Conservation (phyloP, 2,797 vertebrate genomes). For the Florisuga fusca region DNA sequence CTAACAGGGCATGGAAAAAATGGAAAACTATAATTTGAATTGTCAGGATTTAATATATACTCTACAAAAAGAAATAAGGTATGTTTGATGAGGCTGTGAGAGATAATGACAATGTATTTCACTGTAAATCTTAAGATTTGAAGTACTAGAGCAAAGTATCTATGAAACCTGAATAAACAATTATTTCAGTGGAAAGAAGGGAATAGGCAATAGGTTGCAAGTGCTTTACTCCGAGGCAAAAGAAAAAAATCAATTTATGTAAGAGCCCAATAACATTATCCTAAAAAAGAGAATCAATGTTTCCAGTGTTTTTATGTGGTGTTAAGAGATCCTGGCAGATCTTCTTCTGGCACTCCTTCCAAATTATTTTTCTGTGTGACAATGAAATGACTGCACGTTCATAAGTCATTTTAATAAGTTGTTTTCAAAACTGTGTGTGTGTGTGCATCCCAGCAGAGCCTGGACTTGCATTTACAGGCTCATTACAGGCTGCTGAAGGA, state of each 20-base stretch:
- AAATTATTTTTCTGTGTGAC: constrained; percentile 38
- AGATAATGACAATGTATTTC: constrained; percentile 57
- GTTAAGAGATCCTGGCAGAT: neutral
- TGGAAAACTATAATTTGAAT: constrained; percentile 3
- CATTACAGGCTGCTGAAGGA: neutral
- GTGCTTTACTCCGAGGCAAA: neutral
- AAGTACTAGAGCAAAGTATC: constrained; percentile 47
- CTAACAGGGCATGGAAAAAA: neutral
- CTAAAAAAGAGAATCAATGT: constrained; percentile 33
- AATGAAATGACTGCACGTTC: neutral
- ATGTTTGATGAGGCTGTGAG: constrained; percentile 15
- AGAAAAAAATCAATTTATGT: constrained; percentile 40
- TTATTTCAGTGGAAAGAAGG: constrained; percentile 53
- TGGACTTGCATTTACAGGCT: neutral
- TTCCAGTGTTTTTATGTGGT: constrained; percentile 8
- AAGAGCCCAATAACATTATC: constrained; percentile 18
- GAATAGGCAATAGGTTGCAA: constrained; percentile 1
- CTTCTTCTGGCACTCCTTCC: constrained; percentile 9
- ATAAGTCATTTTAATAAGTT: neutral
- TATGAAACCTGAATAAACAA: constrained; percentile 43
- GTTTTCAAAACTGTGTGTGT: neutral
- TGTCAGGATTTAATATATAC: constrained; percentile 10
- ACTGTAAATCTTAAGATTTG: constrained; percentile 52
- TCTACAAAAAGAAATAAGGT: constrained; percentile 31
- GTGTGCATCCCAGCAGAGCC: neutral